Conservation (phyloP, 2,797 vertebrate species). For the Helostoma temminkii region DNA sequence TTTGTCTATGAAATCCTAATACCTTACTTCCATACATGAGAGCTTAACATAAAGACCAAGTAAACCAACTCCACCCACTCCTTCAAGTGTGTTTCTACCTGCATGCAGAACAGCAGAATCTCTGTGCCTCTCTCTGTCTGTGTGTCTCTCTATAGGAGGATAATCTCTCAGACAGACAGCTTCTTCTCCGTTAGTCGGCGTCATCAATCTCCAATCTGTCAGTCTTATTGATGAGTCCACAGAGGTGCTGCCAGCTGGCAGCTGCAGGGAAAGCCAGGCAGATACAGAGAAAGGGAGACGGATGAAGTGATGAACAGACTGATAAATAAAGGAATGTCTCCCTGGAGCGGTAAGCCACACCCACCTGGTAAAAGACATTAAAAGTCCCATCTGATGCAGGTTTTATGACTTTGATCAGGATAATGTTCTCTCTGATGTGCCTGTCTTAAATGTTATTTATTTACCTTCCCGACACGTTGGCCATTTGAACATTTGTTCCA, state of each 20-base stretch:
- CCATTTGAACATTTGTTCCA: slow-evolving; percentile 23
- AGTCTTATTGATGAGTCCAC: slow-evolving; percentile 75
- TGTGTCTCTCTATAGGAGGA: slow-evolving; percentile 38
- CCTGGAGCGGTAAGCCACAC: slow-evolving; percentile 37
- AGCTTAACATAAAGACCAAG: too few relatives aligned
- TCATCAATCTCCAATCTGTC: slow-evolving; percentile 80
- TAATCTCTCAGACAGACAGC: slow-evolving; percentile 69
- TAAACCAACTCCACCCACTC: neutral
- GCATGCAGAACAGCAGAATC: slow-evolving; percentile 19
- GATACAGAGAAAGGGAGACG: slow-evolving; percentile 48
- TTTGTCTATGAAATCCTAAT: too few relatives aligned
- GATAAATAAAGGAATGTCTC: slow-evolving; percentile 66
- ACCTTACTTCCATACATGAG: too few relatives aligned
- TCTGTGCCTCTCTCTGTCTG: slow-evolving; percentile 2
- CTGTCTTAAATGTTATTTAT: slow-evolving; percentile 62
- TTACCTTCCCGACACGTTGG: slow-evolving; percentile 30
- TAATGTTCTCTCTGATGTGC: slow-evolving; percentile 60
- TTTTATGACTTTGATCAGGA: slow-evolving; percentile 70
- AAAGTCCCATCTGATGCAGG: slow-evolving; percentile 67
- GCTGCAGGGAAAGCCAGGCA: slow-evolving; percentile 48
- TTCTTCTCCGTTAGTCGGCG: slow-evolving; percentile 63
- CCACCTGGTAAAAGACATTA: slow-evolving; percentile 60
- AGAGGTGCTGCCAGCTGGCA: slow-evolving; percentile 72
- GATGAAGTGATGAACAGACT: slow-evolving; percentile 53
- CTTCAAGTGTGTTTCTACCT: slow-evolving; percentile 16